Evolutionary conservation across 2,888 invertebrate species (phyloP), one percentile per base, ranked within the genome.

Genomic region (Corythucha ciliata): DNA sequence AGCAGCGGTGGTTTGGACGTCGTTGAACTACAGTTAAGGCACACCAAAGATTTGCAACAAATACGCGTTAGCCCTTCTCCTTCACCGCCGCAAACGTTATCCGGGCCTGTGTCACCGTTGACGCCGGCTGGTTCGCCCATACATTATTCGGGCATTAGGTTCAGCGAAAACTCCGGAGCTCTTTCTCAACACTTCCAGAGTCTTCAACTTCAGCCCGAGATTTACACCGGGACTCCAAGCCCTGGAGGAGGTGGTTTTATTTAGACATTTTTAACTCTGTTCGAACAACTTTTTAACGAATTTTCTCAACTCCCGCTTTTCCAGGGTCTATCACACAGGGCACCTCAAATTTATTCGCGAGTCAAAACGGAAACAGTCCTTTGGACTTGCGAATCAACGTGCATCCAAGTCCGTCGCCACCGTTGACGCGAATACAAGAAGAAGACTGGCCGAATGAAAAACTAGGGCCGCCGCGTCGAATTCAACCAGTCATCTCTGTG

Each of bases 401-500:
- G 1, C 58, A 59, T 48, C 57, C 57, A 33, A 60, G 58, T 45
- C 60, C 60, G n/a, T 60, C 60, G 5, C 60, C 60, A n/a, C 60
- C 60, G 29, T 48, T 60, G 16, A 58, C 58, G 6, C 48, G 58
- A 34, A 60, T 60, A 18, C 60, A 60, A 50, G 60, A 60, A 52
- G 60, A 60, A 50, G 59, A 57, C 25, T 59, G 59, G 59, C 57
- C 59, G 47, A 54, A 45, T 34, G 52, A 54, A 32, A 52, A 51
- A 45, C 22, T 34, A 8, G 18, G 20, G 5, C 26, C 20, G 14
- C 21, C 20, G 26, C n/a, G 49, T 27, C 39, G 48, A 7, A 50
- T 49, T 36, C 79, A 84, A 66, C 91, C 93, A 0, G 90, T 90
- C 68, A 93, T 93, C 55, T 91, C 89, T 60, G 76, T 93, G 8